phyloP scores from a whole-genome alignment of 2,797 vertebrate species.

The Bradypodion pumilum region DNA sequence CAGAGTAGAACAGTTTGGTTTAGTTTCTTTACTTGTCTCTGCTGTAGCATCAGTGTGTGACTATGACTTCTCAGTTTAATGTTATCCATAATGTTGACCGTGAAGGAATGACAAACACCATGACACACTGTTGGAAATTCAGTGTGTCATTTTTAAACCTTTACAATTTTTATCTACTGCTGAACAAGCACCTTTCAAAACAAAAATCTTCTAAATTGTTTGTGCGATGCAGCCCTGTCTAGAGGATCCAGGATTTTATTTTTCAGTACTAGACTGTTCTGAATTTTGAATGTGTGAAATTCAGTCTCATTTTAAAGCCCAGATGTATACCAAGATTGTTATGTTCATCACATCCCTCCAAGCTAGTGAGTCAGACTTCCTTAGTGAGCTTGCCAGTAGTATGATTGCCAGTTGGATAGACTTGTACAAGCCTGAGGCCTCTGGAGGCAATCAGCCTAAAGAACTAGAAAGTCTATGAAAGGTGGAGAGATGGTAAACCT shows the following conservation, averaged over 20 bases:
- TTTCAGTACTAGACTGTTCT: neutral
- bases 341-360: neutral
- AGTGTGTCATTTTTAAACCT: neutral
- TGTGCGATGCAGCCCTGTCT: neutral
- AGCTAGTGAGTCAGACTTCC: neutral
- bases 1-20: neutral
- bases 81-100: neutral
- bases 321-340: neutral
- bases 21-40: neutral
- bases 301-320: neutral
- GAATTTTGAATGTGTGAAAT: neutral
- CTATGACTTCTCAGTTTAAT: neutral
- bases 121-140: neutral
- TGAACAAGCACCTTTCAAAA: neutral
- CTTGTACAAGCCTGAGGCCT: neutral
- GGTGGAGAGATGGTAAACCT: neutral
- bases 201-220: neutral
- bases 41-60: neutral
- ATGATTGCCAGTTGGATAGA: neutral
- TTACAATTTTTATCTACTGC: neutral
- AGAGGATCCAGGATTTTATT: neutral
- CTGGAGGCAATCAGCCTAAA: neutral
- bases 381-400: neutral
- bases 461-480: neutral
- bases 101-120: neutral